phyloP scores from a whole-genome alignment of 2,113 vertebrate species.

The Lagopus muta region DNA sequence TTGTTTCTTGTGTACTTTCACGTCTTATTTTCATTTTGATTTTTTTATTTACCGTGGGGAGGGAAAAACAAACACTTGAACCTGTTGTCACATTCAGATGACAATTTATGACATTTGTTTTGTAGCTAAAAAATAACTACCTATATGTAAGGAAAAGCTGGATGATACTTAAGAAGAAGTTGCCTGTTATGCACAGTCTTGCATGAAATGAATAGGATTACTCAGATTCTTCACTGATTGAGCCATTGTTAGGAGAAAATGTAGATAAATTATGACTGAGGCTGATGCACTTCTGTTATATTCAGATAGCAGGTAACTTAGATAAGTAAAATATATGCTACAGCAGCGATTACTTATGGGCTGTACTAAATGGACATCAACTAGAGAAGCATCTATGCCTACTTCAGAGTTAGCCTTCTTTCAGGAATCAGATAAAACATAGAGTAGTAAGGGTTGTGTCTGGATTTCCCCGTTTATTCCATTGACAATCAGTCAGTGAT shows the following conservation, averaged over 20 bases:
- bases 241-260: background rate
- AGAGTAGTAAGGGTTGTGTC: background rate
- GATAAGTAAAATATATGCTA: background rate
- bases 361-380: background rate
- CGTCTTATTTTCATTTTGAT: background rate
- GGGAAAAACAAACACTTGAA: background rate
- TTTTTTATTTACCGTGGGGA: background rate
- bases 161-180: background rate
- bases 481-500: background rate
- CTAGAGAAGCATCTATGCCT: background rate
- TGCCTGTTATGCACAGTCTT: background rate
- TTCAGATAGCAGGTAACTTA: background rate
- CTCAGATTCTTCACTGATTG: background rate
- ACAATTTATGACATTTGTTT: background rate
- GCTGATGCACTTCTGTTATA: background rate
- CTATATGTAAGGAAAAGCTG: background rate
- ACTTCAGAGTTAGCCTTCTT: background rate
- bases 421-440: background rate
- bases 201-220: background rate
- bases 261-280: fast-evolving
- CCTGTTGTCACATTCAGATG: background rate
- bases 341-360: background rate
- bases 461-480: background rate
- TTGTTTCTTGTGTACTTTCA: background rate
- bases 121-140: background rate